Evolutionary conservation across 2,113 vertebrate genomes (phyloP).

Genomic region (Rhinoptilus africanus): DNA sequence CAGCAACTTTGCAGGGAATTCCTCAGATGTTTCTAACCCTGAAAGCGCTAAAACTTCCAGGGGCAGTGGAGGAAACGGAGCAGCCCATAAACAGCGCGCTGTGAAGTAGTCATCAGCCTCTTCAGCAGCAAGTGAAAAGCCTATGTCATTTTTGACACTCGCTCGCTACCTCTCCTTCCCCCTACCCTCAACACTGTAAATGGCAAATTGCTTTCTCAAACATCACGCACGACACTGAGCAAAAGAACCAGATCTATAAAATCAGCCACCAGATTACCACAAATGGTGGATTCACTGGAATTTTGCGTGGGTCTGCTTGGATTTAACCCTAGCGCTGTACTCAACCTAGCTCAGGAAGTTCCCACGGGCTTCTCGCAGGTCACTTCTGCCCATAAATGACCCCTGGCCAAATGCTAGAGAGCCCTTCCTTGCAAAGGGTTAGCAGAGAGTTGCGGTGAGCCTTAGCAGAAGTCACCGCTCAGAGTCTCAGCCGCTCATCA

Average conservation of each 20-base stretch:
- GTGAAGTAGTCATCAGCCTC: neutral
- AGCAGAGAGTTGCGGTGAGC: neutral
- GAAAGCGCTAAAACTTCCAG: neutral
- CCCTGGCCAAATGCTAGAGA: neutral
- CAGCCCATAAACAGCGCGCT: neutral
- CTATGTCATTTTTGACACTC: neutral
- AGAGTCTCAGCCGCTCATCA: neutral
- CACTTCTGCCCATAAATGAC: neutral
- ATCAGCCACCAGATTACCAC: neutral
- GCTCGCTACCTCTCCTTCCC: neutral
- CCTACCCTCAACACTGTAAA: neutral
- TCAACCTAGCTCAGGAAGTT: neutral
- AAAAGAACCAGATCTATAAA: neutral
- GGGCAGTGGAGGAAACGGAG: neutral
- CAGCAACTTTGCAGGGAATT: neutral
- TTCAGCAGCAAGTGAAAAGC: neutral
- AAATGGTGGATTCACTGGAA: neutral
- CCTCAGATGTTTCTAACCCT: neutral
- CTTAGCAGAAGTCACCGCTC: neutral
- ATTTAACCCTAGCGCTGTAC: neutral
- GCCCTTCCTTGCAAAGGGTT: neutral
- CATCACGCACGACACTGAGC: neutral
- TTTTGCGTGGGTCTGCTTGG: neutral
- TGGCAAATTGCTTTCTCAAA: neutral
- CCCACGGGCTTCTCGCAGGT: neutral